A percentile compares a stretch with the other conserved stretches of the same genome.
phyloP scores from a whole-genome alignment of 2,797 vertebrate species.

The Streptopelia turtur region DNA sequence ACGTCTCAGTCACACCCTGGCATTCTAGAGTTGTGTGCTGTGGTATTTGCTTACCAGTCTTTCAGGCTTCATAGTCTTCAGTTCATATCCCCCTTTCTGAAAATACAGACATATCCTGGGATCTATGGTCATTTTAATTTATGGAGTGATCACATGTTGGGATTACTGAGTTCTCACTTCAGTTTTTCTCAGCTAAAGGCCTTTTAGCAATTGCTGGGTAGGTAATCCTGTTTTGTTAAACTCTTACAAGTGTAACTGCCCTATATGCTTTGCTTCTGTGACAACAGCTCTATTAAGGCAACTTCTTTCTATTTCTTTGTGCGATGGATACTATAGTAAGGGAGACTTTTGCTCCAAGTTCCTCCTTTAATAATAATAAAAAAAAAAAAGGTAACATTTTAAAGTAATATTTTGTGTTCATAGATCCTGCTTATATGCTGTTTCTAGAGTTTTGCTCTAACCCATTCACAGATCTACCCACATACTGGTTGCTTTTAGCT shows the following conservation, averaged over 20 bases:
- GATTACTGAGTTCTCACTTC: not conserved
- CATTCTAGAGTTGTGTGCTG: not conserved
- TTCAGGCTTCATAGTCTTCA: not conserved
- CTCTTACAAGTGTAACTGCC: not conserved
- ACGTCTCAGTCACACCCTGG: not conserved
- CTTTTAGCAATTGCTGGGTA: not conserved
- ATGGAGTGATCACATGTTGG: not conserved
- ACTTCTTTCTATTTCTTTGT: not conserved
- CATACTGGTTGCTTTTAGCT: not conserved
- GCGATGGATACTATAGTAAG: not conserved
- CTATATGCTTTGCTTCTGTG: not conserved
- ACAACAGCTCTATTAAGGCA: not conserved
- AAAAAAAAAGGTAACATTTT: not conserved
- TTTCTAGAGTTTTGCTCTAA: not conserved
- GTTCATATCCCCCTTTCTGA: not conserved
- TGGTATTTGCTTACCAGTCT: not conserved
- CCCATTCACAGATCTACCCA: not conserved
- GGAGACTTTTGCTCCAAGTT: not conserved
- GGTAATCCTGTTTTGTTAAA: not conserved
- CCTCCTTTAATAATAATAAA: not conserved
- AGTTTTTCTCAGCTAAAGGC: not conserved
- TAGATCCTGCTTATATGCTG: not conserved
- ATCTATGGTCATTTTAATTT: not conserved
- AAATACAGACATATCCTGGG: not conserved
- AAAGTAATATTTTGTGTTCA: fast-evolving